These are phyloP conservation scores for Larimichthys polyactis DNA, from an alignment of 2,113 vertebrate species.

Conservation along the genomic window DNA sequence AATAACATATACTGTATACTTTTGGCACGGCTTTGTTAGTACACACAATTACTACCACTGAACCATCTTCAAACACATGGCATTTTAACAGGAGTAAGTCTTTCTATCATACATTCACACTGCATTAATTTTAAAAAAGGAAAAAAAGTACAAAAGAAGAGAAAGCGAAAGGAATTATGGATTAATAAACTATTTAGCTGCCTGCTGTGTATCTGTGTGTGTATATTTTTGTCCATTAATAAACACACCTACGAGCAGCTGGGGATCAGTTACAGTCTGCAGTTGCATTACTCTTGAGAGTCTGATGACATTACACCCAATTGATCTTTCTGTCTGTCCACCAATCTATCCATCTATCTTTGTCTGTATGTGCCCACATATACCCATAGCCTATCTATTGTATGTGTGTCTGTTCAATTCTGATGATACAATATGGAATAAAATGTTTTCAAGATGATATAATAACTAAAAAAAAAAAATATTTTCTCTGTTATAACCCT, in stretches of 20 bases:
- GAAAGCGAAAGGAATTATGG: not conserved
- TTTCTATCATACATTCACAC: not conserved
- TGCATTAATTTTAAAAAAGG: not conserved
- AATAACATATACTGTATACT: not conserved
- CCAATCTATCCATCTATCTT: not conserved
- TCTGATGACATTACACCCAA: not conserved
- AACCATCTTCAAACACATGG: not conserved
- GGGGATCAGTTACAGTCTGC: not conserved
- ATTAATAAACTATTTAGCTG: conserved; percentile 1
- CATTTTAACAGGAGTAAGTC: not conserved
- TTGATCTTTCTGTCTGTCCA: not conserved
- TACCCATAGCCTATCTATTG: too few relatives aligned
- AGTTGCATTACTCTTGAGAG: conserved; percentile 5
- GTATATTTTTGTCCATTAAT: not conserved
- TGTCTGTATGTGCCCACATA: not conserved
- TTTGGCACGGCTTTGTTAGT: not conserved
- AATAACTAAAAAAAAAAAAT: too few relatives aligned
- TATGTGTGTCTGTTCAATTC: too few relatives aligned
- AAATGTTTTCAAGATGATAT: too few relatives aligned
- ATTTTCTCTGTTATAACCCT: too few relatives aligned
- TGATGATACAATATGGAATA: too few relatives aligned
- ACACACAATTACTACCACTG: not conserved
- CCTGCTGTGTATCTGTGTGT: not conserved
- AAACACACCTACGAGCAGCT: conserved; percentile 4
- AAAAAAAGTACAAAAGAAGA: not conserved